Evolutionary conservation across 92 coral and sea anemone genomes (phyloP), one percentile per base, ranked within the genome.

Genomic region (Paragorgia papillata): DNA sequence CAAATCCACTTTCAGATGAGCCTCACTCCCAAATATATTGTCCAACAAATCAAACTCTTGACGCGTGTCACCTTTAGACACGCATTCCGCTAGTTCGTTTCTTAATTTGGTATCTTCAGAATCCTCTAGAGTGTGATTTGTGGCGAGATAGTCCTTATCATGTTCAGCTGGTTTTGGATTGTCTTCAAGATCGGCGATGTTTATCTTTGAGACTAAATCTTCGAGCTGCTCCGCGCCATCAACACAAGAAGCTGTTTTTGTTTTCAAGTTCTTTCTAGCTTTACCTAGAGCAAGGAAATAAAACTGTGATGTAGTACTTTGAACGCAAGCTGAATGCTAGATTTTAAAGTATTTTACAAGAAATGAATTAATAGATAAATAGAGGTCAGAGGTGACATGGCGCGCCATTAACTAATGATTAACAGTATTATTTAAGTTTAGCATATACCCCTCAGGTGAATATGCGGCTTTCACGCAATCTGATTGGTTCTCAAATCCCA

Each of bases 281-380:
- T 71, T 71, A 53, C 78, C 78, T 71, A 27, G 13, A 71, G 19
- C 27, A 28, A 12, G 7, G 22, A 20, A 50, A 31, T 26, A 29
- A 17, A 34, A 56, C 62, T 28, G 29, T 56, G 29, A 22, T 57
- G 30, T 21, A 17, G 27, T 2, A 57, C 1, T 22, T 34, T 37
- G n/a, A 7, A 7, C n/a, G n/a, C n/a, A n/a, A n/a, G n/a, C n/a
- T n/a, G n/a, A n/a, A n/a, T n/a, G n/a, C n/a, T n/a, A n/a, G n/a
- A n/a, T n/a, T n/a, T n/a, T n/a, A n/a, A n/a, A n/a, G n/a, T n/a
- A n/a, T n/a, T n/a, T n/a, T n/a, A n/a, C n/a, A n/a, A n/a, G n/a
- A n/a, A n/a, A n/a, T n/a, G n/a, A n/a, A n/a, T n/a, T n/a, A n/a
- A n/a, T n/a, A n/a, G n/a, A n/a, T n/a, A n/a, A n/a, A n/a, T n/a